Evolutionary conservation across 1,140 invertebrate genomes (phyloP), one percentile per base, ranked within the genome.

Genomic region (Contarinia nasturtii): DNA sequence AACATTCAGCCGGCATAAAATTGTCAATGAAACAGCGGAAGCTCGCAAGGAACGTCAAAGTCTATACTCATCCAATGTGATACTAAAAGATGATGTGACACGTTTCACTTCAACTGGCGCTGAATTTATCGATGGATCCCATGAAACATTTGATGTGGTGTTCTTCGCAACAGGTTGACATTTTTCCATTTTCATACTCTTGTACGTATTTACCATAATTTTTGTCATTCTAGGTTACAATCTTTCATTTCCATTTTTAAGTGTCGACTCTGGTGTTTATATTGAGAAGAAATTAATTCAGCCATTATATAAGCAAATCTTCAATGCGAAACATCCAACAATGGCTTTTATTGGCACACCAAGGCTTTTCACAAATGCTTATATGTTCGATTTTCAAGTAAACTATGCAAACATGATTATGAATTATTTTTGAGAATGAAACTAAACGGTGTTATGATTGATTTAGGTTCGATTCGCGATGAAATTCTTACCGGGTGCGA

Each of bases 331-430:
- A 47, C 76, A 81, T 55, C 82, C 85, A 12, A 74, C 73, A 18
- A 74, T 94, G 66, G 80, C 74, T 42, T 72, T 93, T 46, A 73
- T 92, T 51, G 86, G 87, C 1, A 65, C 92, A 15, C 80, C 81
- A 2, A 82, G 76, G 56, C 76, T 76, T 52, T 77, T 87, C 0
- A 79, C 82, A 55, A 84, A 87, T 0, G 89, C 90, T 56, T 79
- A 80, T 33, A 78, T 87, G 69, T 89, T 88, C 60, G 80, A 93
- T 60, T 65, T 85, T 46, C 88, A 93, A 72, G 79, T 86, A 47
- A 21, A 40, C 15, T 40, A 40, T 11, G 8, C 15, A 11, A 40
- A 11, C 7, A 11, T n/a, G n/a, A n/a, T n/a, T n/a, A n/a, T n/a
- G n/a, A n/a, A n/a, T n/a, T n/a, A n/a, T n/a, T n/a, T n/a, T n/a